phyloP scores from a whole-genome alignment of 2,113 vertebrate species.

The Cariama cristata region DNA sequence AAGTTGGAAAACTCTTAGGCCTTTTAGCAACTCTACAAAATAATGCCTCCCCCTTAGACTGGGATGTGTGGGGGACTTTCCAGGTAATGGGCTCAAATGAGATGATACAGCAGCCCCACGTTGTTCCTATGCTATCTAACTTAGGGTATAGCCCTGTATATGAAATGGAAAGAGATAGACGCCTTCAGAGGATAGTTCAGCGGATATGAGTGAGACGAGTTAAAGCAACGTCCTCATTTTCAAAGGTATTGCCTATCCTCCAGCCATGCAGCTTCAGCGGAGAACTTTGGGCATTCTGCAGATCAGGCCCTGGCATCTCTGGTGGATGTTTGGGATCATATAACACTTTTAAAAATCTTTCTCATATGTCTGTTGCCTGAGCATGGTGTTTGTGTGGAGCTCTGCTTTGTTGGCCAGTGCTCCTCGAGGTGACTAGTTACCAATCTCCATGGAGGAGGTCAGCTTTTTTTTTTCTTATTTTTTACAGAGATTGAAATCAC shows the following conservation, averaged over 20 bases:
- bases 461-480: neutral
- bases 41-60: neutral
- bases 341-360: neutral
- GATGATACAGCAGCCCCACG: neutral
- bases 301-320: neutral
- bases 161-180: neutral
- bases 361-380: neutral
- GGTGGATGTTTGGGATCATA: accelerated
- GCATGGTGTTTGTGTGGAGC: neutral
- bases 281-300: neutral
- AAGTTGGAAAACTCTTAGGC: neutral
- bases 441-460: accelerated
- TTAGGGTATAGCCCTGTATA: neutral
- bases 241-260: neutral
- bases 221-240: neutral
- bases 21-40: neutral
- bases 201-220: neutral
- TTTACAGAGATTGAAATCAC: neutral
- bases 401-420: neutral
- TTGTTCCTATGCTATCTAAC: neutral
- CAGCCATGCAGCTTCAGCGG: neutral
- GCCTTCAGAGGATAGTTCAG: neutral
- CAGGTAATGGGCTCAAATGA: neutral
- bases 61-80: accelerated
- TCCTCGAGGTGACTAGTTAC: neutral